Percentiles rank a stretch among this genome's conserved stretches.
These are phyloP conservation scores for Craseonycteris thonglongyai DNA, from an alignment of 2,113 vertebrate genomes.

Conservation along the genomic window DNA sequence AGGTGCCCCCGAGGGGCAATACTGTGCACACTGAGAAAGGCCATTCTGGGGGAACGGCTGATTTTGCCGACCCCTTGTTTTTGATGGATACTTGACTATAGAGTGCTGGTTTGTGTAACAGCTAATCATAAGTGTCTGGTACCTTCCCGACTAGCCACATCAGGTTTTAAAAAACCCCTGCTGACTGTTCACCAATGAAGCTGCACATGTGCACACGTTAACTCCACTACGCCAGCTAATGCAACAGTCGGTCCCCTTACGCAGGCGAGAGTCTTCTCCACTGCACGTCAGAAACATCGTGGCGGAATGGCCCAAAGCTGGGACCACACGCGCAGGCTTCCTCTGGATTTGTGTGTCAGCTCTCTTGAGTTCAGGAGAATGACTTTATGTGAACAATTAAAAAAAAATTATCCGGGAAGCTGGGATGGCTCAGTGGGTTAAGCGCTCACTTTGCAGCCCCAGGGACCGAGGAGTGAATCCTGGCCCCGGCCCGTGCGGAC, in stretches of 20 bases:
- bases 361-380: not conserved
- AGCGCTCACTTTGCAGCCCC: too few relatives aligned
- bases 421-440: too few relatives aligned
- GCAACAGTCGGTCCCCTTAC: not conserved
- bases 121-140: not conserved
- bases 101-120: not conserved
- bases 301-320: not conserved
- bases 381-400: not conserved
- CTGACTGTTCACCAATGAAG: not conserved
- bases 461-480: too few relatives aligned
- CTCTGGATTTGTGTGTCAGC: not conserved
- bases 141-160: not conserved
- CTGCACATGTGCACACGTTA: fast-evolving
- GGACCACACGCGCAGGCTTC: not conserved
- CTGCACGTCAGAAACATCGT: not conserved
- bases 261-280: not conserved
- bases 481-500: too few relatives aligned
- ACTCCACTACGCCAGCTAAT: too few relatives aligned
- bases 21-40: not conserved
- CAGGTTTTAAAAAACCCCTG: not conserved
- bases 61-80: not conserved
- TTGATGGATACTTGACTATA: not conserved
- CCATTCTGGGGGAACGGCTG: fast-evolving
- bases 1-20: not conserved
- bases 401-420: too few relatives aligned